Percentiles rank a stretch among this genome's conserved stretches.
Evolutionary conservation across 2,113 vertebrate species (phyloP).

Genomic region (Melanocharis versteri): DNA sequence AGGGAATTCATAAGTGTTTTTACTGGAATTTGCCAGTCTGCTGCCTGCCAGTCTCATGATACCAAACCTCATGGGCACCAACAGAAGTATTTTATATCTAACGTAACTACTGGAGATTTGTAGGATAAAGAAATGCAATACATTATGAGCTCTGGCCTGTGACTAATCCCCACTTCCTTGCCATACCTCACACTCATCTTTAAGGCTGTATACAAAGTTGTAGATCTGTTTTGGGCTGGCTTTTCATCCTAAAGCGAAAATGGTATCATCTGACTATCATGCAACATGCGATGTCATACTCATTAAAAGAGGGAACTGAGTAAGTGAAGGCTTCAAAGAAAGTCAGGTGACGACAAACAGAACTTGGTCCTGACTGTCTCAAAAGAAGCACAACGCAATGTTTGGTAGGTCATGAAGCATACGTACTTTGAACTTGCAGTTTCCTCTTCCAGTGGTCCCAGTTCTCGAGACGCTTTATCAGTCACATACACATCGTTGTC

Average conservation of each 20-base stretch:
- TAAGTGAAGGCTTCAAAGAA: background rate
- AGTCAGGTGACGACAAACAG: background rate
- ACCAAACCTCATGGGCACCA: background rate
- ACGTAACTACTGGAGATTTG: background rate
- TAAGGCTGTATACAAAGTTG: background rate
- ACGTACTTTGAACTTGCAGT: constrained; percentile 65
- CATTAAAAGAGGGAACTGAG: background rate
- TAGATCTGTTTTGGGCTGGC: background rate
- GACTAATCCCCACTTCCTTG: background rate
- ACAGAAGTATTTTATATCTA: background rate
- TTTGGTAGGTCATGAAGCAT: background rate
- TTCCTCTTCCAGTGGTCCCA: constrained; percentile 56
- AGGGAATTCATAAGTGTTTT: background rate
- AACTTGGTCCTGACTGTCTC: background rate
- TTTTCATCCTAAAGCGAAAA: background rate
- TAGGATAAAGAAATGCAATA: background rate
- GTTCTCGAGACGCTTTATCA: constrained; percentile 42
- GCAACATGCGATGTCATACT: background rate
- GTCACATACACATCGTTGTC: constrained; percentile 63
- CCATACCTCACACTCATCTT: background rate
- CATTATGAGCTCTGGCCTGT: background rate
- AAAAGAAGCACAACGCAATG: background rate
- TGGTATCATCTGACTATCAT: background rate
- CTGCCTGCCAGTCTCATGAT: background rate
- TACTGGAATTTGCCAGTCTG: background rate